Conservation (phyloP, 2,888 invertebrate species). For the Resseliella maxima region DNA sequence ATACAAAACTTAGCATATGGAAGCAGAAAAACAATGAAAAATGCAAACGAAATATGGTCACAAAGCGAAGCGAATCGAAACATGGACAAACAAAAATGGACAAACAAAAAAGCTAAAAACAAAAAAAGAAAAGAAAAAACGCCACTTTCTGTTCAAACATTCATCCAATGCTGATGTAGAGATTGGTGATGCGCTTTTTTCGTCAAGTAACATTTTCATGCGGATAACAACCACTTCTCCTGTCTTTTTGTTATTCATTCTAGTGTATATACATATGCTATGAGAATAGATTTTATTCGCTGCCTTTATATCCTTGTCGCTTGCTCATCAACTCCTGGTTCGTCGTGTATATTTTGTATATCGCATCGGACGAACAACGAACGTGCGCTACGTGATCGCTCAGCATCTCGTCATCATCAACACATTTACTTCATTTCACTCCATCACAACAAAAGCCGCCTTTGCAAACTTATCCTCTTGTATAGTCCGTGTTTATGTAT, state of each 20-base stretch:
- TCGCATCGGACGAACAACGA: conserved; percentile 20
- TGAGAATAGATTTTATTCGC: conserved; percentile 49
- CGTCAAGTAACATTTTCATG: conserved; percentile 9
- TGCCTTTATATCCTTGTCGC: conserved; percentile 51
- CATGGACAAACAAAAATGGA: not conserved
- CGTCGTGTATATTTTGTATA: conserved; percentile 25
- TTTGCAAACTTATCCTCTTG: conserved; percentile 28
- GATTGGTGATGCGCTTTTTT: conserved; percentile 35
- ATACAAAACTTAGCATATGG: conserved; percentile 41
- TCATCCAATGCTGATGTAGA: conserved; percentile 46
- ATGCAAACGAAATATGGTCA: conserved; percentile 48
- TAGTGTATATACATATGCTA: not conserved
- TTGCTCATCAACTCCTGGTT: conserved; percentile 49
- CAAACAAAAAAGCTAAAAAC: conserved; percentile 4
- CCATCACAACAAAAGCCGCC: conserved; percentile 7
- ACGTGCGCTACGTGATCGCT: conserved; percentile 53
- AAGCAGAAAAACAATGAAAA: conserved; percentile 42
- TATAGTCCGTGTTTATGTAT: conserved; percentile 41
- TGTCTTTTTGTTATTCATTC: not conserved
- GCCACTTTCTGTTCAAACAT: conserved; percentile 13
- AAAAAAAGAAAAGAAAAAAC: not conserved
- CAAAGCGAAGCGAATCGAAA: not conserved
- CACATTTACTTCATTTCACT: conserved; percentile 55
- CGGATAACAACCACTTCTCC: conserved; percentile 39
- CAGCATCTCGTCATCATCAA: conserved; percentile 55